phyloP scores from a whole-genome alignment of 2,888 invertebrate species.

The Megamerina dolium region DNA sequence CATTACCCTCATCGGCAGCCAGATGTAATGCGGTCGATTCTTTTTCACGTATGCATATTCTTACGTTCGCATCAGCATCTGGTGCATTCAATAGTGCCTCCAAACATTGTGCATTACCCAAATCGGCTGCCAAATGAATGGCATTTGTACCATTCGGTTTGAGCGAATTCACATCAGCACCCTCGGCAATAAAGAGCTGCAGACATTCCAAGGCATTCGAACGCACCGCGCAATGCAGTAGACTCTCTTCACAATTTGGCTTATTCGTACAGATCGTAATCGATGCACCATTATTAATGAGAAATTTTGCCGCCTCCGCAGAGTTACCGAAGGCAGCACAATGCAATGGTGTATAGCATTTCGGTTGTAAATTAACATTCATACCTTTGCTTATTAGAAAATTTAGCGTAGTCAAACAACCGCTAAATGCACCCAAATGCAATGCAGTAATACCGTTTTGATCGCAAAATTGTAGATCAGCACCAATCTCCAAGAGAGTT shows the following conservation, averaged over 20 bases:
- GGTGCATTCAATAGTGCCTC: conserved; percentile 69
- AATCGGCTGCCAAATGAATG: conserved; percentile 73
- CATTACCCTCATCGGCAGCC: conserved; percentile 82
- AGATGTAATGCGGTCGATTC: conserved; percentile 76
- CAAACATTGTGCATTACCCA: conserved; percentile 70
- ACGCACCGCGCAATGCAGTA: conserved; percentile 78
- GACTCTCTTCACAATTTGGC: conserved; percentile 66
- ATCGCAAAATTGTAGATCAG: conserved; percentile 65
- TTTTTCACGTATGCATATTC: conserved; percentile 64
- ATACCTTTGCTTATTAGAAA: conserved; percentile 64
- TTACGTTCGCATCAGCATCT: conserved; percentile 63
- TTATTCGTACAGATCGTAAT: conserved; percentile 63
- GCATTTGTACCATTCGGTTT: conserved; percentile 73
- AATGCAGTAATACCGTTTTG: conserved; percentile 68
- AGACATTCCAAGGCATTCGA: conserved; percentile 79
- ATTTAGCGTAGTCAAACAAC: conserved; percentile 65
- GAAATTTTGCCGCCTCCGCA: conserved; percentile 69
- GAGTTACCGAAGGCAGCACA: conserved; percentile 87
- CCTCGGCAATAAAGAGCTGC: conserved; percentile 66
- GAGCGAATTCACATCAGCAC: conserved; percentile 68
- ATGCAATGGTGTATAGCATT: conserved; percentile 76
- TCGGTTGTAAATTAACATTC: conserved; percentile 63
- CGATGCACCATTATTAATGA: conserved; percentile 66
- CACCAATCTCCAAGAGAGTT: conserved; percentile 60
- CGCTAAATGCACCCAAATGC: conserved; percentile 72